Percentiles rank a stretch among this genome's conserved stretches.
Evolutionary conservation across 2,113 vertebrate species (phyloP).

Genomic region (Dromas ardeola): DNA sequence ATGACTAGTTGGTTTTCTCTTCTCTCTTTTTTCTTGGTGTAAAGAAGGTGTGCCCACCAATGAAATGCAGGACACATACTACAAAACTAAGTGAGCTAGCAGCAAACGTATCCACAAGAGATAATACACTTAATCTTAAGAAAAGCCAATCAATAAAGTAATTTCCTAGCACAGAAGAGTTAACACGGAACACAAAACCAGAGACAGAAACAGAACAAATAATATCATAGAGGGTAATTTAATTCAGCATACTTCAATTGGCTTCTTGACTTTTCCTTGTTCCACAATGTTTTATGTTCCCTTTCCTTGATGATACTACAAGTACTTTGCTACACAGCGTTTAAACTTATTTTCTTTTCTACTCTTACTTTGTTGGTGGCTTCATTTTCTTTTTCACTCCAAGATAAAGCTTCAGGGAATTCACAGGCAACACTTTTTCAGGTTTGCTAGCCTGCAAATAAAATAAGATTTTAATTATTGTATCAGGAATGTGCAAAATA

Average conservation of each 20-base stretch:
- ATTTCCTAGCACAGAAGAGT: constrained; percentile 22
- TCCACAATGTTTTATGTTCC: neutral
- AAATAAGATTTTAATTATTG: constrained; percentile 24
- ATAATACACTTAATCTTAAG: neutral
- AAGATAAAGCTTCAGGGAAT: constrained; percentile 86
- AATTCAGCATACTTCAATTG: neutral
- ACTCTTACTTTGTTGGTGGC: constrained; percentile 85
- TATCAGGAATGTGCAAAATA: neutral
- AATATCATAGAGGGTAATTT: neutral
- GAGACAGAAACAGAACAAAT: neutral
- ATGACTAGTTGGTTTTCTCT: neutral
- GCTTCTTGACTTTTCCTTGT: neutral
- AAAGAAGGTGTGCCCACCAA: neutral
- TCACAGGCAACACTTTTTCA: constrained; percentile 84
- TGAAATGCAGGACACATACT: neutral
- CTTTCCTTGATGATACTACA: neutral
- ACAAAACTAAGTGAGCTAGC: neutral
- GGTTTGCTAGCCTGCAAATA: constrained; percentile 86
- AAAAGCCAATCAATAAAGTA: constrained; percentile 48
- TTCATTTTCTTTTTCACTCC: constrained; percentile 93
- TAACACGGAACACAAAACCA: neutral
- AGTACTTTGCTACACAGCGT: neutral
- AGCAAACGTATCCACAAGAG: neutral
- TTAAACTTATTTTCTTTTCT: neutral
- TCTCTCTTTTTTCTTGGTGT: neutral